Base-by-base conservation (phyloP, 2,113 vertebrate species). In the Clarias gariepinus region DNA sequence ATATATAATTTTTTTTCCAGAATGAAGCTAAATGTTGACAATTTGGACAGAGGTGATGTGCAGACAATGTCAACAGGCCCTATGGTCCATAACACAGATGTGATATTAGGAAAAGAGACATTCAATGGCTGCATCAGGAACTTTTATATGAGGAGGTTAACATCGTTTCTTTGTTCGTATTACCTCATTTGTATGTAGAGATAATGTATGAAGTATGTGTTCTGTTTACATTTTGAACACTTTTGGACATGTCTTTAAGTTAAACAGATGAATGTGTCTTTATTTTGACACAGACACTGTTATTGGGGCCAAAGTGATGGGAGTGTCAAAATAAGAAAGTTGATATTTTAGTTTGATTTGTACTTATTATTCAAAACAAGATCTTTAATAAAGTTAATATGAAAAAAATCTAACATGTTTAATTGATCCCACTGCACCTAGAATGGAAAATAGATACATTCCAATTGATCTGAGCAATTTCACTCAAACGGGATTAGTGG, bases 111-210 rank as follows among this genome's bases (percentile, higher is more conserved):
- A 8, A 94, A 94, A 81, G 88, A 90, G 82, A 23, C 91, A 60
- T 97, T 97, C 64, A 93, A 93, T 91, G 95, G 94, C 28, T 98
- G 97, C 82, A 93, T 98, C 71, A 90, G 94, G 58, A 96, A 98
- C 80, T 88, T 98, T 87, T 97, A 97, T 74, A 90, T 96, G 66
- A 84, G 92, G 82, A 96, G 96, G 97, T 97, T 90, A 52, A 21
- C 9, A 23, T 28, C 28, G 30, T 86, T 88, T 52, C 47, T 41
- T 58, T 30, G 23, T 28, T 52, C 86, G n/a, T 19, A 2, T 83
- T 80, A 66, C 5, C 3, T 28, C 55, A 61, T 64, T 63, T 74
- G 55, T 25, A 10, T 66, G 15, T 68, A 11, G 41, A 8, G 4
- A 55, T 58, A 13, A 77, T 81, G 18, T 58, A 76, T 60, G 13